Percentiles rank a stretch among this genome's conserved stretches.
Evolutionary conservation across 2,797 vertebrate genomes (phyloP).

Genomic region (Gephyroberyx darwinii): DNA sequence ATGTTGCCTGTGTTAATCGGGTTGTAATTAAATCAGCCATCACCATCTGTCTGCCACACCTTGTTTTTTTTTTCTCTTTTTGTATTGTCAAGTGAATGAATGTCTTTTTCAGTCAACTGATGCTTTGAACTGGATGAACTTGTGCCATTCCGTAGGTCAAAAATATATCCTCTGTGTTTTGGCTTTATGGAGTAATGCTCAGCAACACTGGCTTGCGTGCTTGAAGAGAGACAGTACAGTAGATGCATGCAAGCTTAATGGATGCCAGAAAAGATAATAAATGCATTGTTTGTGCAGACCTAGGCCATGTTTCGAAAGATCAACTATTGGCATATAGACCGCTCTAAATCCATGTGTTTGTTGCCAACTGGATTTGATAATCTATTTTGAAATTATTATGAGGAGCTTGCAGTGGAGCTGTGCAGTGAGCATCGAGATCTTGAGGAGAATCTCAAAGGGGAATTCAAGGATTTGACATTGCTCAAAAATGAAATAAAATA

Average conservation of each 20-base stretch:
- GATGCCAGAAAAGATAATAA: constrained; percentile 38
- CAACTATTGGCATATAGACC: constrained; percentile 19
- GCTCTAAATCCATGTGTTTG: constrained; percentile 37
- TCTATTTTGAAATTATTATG: constrained; percentile 18
- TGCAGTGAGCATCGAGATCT: constrained; percentile 35
- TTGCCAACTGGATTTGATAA: constrained; percentile 45
- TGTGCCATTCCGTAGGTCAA: constrained; percentile 43
- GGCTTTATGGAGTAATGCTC: not conserved
- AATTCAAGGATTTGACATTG: constrained; percentile 48
- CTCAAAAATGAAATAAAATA: constrained; percentile 35
- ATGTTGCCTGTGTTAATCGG: constrained; percentile 55
- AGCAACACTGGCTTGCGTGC: constrained; percentile 15
- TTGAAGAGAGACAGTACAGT: constrained; percentile 30
- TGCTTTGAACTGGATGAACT: constrained; percentile 44
- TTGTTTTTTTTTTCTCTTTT: constrained; percentile 53
- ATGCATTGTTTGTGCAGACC: constrained; percentile 26
- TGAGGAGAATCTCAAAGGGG: constrained; percentile 40
- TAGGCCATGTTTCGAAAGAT: constrained; percentile 39
- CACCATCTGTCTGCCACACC: constrained; percentile 63
- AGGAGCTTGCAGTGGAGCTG: constrained; percentile 28
- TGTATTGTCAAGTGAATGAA: constrained; percentile 36
- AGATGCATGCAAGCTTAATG: constrained; percentile 50
- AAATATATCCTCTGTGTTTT: not conserved
- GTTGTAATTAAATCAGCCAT: constrained; percentile 39
- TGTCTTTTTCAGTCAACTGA: constrained; percentile 53